These are phyloP conservation scores for Nephrocerus scutellatus DNA, from an alignment of 2,888 invertebrate species.

Conservation along the genomic window DNA sequence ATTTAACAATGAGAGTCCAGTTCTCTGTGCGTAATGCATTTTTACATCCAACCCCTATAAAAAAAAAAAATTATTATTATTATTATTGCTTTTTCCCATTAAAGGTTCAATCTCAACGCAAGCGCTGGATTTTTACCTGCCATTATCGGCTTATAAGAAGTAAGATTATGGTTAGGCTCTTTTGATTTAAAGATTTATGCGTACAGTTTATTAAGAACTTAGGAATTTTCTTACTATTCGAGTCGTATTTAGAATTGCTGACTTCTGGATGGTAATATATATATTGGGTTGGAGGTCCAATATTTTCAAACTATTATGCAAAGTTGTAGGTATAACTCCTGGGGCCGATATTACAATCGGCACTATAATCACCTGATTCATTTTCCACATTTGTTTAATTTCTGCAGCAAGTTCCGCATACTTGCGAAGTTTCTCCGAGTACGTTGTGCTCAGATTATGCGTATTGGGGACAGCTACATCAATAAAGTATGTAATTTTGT, in stretches of 20 bases:
- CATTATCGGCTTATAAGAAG: too few species aligned
- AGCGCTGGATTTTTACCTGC: too few species aligned
- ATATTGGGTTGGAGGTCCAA: not conserved
- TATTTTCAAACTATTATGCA: not conserved
- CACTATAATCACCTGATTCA: conserved; percentile 5
- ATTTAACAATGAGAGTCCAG: too few species aligned
- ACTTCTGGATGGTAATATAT: conserved; percentile 5
- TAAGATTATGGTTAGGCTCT: too few species aligned
- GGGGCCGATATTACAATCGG: conserved; percentile 10
- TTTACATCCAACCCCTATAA: too few species aligned
- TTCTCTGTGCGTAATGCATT: too few species aligned
- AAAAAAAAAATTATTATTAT: too few species aligned
- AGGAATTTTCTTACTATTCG: conserved; percentile 9
- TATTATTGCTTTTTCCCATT: too few species aligned
- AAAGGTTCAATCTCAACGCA: too few species aligned
- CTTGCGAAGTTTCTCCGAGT: conserved; percentile 7
- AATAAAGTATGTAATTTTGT: too few species aligned
- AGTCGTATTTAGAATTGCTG: conserved; percentile 10
- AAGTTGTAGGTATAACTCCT: conserved; percentile 5
- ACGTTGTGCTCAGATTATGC: conserved; percentile 6
- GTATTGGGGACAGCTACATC: conserved; percentile 11
- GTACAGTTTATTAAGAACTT: conserved; percentile 6
- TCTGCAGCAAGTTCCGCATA: conserved; percentile 9
- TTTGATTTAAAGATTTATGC: not conserved
- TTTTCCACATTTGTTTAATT: conserved; percentile 8